Evolutionary conservation across 2,113 vertebrate genomes (phyloP).

Genomic region (Sinocyclocheilus anophthalmus): DNA sequence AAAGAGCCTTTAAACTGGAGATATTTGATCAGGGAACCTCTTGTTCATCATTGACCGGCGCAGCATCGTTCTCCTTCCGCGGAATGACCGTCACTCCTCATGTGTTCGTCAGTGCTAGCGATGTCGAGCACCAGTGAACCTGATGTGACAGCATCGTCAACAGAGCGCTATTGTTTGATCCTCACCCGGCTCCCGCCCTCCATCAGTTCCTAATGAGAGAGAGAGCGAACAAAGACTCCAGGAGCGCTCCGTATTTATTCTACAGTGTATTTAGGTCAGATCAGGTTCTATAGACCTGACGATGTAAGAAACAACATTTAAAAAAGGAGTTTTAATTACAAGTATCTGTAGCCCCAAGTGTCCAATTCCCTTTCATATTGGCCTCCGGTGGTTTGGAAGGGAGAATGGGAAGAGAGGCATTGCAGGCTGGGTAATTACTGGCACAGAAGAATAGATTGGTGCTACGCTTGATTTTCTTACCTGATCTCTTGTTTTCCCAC

Average conservation of each 20-base stretch:
- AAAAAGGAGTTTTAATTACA: slow-evolving; percentile 74
- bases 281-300: slow-evolving; percentile 74
- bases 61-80: background rate
- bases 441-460: slow-evolving; percentile 68
- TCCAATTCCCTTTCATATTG: slow-evolving; percentile 82
- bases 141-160: slow-evolving; percentile 28
- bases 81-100: slow-evolving; percentile 15
- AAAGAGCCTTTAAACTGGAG: background rate
- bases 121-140: slow-evolving; percentile 28
- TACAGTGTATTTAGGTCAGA: slow-evolving; percentile 80
- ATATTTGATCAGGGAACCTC: background rate
- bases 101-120: slow-evolving; percentile 1
- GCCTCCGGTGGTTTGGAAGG: slow-evolving; percentile 71
- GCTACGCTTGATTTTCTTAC: slow-evolving; percentile 69
- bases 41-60: background rate
- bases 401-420: slow-evolving; percentile 69
- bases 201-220: slow-evolving; percentile 73
- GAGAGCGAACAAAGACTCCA: slow-evolving; percentile 68
- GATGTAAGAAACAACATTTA: slow-evolving; percentile 75
- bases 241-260: slow-evolving; percentile 72
- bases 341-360: slow-evolving; percentile 77
- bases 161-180: slow-evolving; percentile 45
- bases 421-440: slow-evolving; percentile 74
- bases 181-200: slow-evolving; percentile 27
- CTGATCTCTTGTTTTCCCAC: slow-evolving; percentile 71